Evolutionary conservation across 2,888 invertebrate species (phyloP).

Genomic region (Baronia brevicornis): DNA sequence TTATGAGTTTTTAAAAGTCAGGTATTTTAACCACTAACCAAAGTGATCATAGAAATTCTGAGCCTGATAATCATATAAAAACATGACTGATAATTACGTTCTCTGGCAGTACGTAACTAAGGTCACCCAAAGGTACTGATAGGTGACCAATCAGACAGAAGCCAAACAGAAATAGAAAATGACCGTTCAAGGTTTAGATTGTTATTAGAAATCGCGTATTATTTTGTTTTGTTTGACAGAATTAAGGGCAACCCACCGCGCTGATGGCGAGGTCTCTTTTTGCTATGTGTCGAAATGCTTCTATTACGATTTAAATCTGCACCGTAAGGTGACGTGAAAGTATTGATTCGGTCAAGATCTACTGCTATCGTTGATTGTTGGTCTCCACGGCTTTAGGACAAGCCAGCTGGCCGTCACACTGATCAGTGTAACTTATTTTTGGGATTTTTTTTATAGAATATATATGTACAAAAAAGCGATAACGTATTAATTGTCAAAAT

Average conservation of each 20-base stretch:
- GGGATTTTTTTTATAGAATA: too few relatives aligned
- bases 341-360: slow-evolving; percentile 23
- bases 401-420: neutral
- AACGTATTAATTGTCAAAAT: too few relatives aligned
- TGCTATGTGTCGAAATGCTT: slow-evolving; percentile 48
- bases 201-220: slow-evolving; percentile 52
- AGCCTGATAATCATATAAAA: too few relatives aligned
- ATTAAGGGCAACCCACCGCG: slow-evolving; percentile 49
- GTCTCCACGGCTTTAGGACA: too few relatives aligned
- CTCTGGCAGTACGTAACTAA: neutral
- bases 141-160: slow-evolving; percentile 6
- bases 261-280: slow-evolving; percentile 60
- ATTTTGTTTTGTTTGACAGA: slow-evolving; percentile 38
- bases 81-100: neutral
- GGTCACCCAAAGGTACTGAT: slow-evolving; percentile 1
- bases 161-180: slow-evolving; percentile 32
- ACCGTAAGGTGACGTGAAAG: slow-evolving; percentile 28
- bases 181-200: slow-evolving; percentile 45
- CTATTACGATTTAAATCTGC: slow-evolving; percentile 24
- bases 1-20: too few relatives aligned
- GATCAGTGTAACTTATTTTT: neutral
- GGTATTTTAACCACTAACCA: too few relatives aligned
- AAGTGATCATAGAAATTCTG: too few relatives aligned
- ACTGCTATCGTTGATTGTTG: slow-evolving; percentile 5
- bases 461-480: too few relatives aligned